Conservation (phyloP, 2,888 invertebrate genomes). For the Neuroscelio doddi region DNA sequence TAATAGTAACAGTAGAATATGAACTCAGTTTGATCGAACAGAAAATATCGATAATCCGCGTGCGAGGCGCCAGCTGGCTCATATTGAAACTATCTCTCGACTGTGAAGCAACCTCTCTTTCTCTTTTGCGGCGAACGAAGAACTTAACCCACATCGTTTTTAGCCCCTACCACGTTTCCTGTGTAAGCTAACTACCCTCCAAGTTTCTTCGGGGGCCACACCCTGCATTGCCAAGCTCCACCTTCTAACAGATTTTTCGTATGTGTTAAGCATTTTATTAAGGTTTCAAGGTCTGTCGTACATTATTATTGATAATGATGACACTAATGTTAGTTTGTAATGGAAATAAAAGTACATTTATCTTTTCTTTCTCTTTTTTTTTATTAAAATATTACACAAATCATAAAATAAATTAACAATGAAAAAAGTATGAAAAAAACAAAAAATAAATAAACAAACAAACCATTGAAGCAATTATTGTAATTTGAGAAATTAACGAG, state of each 20-base stretch:
- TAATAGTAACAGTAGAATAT: background rate
- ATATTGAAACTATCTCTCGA: conserved; percentile 65
- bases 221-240: conserved; percentile 63
- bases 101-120: conserved; percentile 43
- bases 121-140: conserved; percentile 39
- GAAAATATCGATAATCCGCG: conserved; percentile 59
- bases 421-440: too few relatives aligned
- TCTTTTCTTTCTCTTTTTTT: background rate
- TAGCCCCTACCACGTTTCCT: conserved; percentile 53
- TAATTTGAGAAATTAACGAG: too few relatives aligned
- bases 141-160: conserved; percentile 64
- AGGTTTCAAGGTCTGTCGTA: conserved; percentile 36
- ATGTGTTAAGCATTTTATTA: conserved; percentile 24
- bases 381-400: too few relatives aligned
- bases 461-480: too few relatives aligned
- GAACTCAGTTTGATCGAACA: conserved; percentile 23
- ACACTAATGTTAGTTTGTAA: background rate
- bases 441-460: too few relatives aligned
- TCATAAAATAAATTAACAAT: too few relatives aligned
- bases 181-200: conserved; percentile 60
- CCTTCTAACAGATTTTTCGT: conserved; percentile 53
- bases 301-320: conserved; percentile 25
- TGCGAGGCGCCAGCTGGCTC: conserved; percentile 67
- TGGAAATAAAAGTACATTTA: background rate
- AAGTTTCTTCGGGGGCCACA: conserved; percentile 60